These are phyloP conservation scores for Scaptomyza tumidula DNA, from an alignment of 2,888 invertebrate species.

Conservation along the genomic window DNA sequence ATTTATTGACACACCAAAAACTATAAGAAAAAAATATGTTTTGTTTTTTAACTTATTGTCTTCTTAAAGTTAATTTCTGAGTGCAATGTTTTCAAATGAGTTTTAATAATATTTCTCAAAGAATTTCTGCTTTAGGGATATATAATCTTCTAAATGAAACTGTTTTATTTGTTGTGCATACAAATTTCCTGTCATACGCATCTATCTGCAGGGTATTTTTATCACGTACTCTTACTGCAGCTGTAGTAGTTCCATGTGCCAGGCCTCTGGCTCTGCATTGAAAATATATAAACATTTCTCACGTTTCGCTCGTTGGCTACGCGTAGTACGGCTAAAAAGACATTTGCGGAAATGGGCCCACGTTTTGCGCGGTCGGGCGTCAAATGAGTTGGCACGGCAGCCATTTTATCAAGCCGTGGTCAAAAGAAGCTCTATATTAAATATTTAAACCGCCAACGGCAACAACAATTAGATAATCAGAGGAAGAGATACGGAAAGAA, in stretches of 20 bases:
- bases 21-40: too few species aligned
- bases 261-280: slow-evolving; percentile 43
- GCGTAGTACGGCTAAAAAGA: slow-evolving; percentile 44
- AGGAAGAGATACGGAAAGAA: not conserved
- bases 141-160: not conserved
- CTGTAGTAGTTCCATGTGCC: slow-evolving; percentile 24
- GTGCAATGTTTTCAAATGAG: too few species aligned
- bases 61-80: too few species aligned
- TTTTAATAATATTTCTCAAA: too few species aligned
- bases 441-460: slow-evolving; percentile 47
- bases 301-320: slow-evolving; percentile 42
- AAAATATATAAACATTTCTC: slow-evolving; percentile 62
- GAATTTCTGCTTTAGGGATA: too few species aligned
- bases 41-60: too few species aligned
- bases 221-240: slow-evolving; percentile 16
- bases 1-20: too few species aligned
- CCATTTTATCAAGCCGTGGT: slow-evolving; percentile 50
- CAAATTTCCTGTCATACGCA: not conserved
- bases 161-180: not conserved
- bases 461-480: slow-evolving; percentile 41
- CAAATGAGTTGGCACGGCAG: slow-evolving; percentile 64
- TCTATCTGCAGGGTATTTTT: slow-evolving; percentile 18
- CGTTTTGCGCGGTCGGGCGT: slow-evolving; percentile 59
- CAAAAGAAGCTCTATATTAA: slow-evolving; percentile 42
- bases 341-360: slow-evolving; percentile 61